Evolutionary conservation across 2,888 invertebrate species (phyloP), one percentile per base, ranked within the genome.

Genomic region (Leucania comma): DNA sequence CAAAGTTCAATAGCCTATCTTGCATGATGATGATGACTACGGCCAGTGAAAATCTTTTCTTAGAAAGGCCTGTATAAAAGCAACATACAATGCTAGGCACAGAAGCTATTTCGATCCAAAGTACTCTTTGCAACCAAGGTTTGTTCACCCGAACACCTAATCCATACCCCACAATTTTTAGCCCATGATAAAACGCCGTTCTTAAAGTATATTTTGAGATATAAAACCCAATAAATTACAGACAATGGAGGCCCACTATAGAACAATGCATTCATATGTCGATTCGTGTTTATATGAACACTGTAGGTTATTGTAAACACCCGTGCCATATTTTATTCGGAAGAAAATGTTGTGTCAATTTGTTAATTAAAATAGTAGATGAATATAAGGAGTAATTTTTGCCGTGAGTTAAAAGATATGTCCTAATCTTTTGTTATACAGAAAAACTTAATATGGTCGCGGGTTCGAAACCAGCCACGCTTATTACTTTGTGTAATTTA

Each of bases 231-330:
- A 72, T 76, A 83, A 50, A 75, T 75, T 75, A 58, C 66, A 58
- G 67, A 84, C 79, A 84, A 84, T 84, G 79, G 60, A 70, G n/a
- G 57, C 59, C 56, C 63, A 64, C 8, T 22, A 35, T 54, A 65
- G 79, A 85, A 86, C 86, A 84, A 84, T 84, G 86, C 77, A 72
- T 81, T 83, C 74, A 75, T 66, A 75, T 68, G 59, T 61, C 64
- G 56, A 63, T 70, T 75, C 42, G 66, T 86, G 84, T 84, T 84
- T 84, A 84, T 83, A 67, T 74, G 72, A 68, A 73, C 69, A 67
- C 51, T 62, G 56, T 67, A 65, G 59, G 51, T 22, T 78, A 72
- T 48, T 83, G 65, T 84, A 85, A 81, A 84, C 86, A 85, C 42
- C 20, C 26, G 68, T 71, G 20, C 56, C 73, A 59, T 61, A 72